Evolutionary conservation across 2,797 vertebrate genomes (phyloP).

Genomic region (Petrocephalus schoutedeni): DNA sequence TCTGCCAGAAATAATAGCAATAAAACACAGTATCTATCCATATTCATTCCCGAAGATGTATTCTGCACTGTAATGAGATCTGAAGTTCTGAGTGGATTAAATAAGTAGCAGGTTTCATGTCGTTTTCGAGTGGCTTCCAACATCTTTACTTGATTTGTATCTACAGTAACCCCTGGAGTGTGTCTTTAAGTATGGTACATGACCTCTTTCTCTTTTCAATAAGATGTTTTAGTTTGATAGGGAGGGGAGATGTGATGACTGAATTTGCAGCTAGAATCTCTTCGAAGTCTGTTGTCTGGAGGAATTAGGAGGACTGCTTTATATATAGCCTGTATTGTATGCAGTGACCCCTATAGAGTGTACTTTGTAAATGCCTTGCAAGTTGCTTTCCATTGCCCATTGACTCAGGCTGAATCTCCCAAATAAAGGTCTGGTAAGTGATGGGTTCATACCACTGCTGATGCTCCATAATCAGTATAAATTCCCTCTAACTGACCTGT

Average conservation of each 20-base stretch:
- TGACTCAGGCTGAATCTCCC: background rate
- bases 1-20: conserved; percentile 54
- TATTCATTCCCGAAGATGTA: conserved; percentile 43
- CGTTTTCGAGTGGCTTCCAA: conserved; percentile 32
- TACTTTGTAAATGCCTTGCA: background rate
- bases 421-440: background rate
- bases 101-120: conserved; percentile 28
- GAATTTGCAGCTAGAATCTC: conserved; percentile 13
- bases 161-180: conserved; percentile 33
- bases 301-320: background rate
- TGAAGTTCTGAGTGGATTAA: conserved; percentile 35
- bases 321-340: background rate
- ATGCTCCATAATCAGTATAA: background rate
- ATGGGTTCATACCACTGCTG: background rate
- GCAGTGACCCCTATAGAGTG: conserved; percentile 18
- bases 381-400: background rate
- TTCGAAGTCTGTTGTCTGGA: background rate
- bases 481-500: background rate
- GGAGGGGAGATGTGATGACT: conserved; percentile 12
- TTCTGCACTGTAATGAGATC: conserved; percentile 40
- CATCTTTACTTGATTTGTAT: conserved; percentile 44
- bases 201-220: conserved; percentile 28
- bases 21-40: conserved; percentile 52
- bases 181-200: conserved; percentile 35
- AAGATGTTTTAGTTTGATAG: conserved; percentile 10